Evolutionary conservation across 1,140 invertebrate genomes (phyloP).

Genomic region (Bathynomus jamesi): DNA sequence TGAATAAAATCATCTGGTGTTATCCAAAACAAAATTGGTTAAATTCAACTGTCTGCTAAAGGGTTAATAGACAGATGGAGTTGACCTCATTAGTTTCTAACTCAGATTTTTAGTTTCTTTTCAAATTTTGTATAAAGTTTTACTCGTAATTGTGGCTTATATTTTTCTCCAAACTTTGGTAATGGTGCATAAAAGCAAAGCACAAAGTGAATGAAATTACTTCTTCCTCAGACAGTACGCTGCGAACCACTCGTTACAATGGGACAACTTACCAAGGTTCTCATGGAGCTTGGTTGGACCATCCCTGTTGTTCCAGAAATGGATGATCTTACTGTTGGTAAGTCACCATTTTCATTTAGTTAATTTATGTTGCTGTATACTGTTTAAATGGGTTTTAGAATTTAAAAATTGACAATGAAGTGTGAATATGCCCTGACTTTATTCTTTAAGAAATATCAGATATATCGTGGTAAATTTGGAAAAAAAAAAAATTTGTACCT

Average conservation of each 20-base stretch:
- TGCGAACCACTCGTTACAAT: conserved; percentile 73
- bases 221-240: conserved; percentile 54
- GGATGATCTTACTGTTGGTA: conserved; percentile 68
- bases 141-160: not conserved
- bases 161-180: not conserved
- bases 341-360: conserved; percentile 13
- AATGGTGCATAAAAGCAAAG: too few species aligned
- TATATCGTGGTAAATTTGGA: too few species aligned
- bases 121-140: too few species aligned
- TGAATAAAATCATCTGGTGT: too few species aligned
- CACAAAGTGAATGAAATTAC: too few species aligned
- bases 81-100: not conserved
- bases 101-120: not conserved
- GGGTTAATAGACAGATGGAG: not conserved
- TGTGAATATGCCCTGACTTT: too few species aligned
- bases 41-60: not conserved
- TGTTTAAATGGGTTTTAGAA: too few species aligned
- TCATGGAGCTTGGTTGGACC: conserved; percentile 62
- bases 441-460: too few species aligned
- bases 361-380: not conserved
- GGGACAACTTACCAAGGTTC: conserved; percentile 64
- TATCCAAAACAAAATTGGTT: too few species aligned
- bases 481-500: too few species aligned
- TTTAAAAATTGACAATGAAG: too few species aligned
- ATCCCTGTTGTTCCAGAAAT: conserved; percentile 70